Base-by-base conservation (phyloP, 2,888 invertebrate species). In the Apodemia duryi region DNA sequence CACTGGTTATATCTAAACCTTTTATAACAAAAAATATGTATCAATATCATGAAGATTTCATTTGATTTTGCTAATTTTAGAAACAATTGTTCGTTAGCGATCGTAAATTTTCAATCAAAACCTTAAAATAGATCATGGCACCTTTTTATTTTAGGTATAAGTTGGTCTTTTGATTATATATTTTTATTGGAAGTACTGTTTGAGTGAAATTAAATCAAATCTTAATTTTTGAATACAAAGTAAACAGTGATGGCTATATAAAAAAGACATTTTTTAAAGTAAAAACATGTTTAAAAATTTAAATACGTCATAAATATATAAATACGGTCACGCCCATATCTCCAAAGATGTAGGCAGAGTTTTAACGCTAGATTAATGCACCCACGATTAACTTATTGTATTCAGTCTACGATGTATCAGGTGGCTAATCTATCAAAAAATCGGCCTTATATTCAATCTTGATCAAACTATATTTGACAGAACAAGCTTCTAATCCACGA, bases 131-230 rank as follows among this genome's bases (percentile, higher is more conserved):
- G 54, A 54, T 29, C 29, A 57, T 28, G 6, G 57, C 57, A 57
- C 57, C 32, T 57, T 57, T 54, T 57, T 57, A 57, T 57, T 57
- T 57, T 32, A 57, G 57, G 57, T 32, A 57, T 57, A 11, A 29
- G 29, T 32, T 57, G 57, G 32, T 57, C 11, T 46, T 29, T 57
- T 57, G 32, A 32, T 57, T 57, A 32, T 1, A 57, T 13, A 57
- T 28, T 13, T 57, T 57, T 57, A 57, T 57, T 54, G 28, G 11
- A 10, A 54, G 46, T 46, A 46, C 6, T 13, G 46, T 57, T 13
- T 11, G 29, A 57, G 32, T 57, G 32, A 57, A 57, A 57, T 52
- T 11, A 57, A 57, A 57, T 57, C 57, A 57, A 57, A 32, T 57
- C 21, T 57, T 13, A 13, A 4, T 43, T 43, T 46, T 46, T 13